These are phyloP conservation scores for Sminthurides aquaticus DNA, from an alignment of 2,888 invertebrate genomes.

Conservation along the genomic window DNA sequence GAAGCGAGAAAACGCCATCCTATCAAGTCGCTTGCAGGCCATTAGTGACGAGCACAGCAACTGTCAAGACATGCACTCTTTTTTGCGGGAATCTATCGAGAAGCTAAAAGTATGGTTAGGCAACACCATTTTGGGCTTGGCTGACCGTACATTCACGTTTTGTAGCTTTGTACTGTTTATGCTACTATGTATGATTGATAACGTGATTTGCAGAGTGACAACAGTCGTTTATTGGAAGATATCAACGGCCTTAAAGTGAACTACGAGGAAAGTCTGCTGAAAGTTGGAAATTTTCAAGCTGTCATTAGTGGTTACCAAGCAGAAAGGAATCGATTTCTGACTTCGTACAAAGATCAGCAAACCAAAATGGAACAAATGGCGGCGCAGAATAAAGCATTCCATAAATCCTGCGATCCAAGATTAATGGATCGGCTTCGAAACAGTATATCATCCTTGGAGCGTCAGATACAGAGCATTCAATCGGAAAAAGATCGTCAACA, in stretches of 20 bases:
- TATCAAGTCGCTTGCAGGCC: constrained; percentile 17
- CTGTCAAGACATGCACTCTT: constrained; percentile 23
- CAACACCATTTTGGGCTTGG: neutral
- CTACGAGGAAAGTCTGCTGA: constrained; percentile 20
- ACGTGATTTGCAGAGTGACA: constrained; percentile 19
- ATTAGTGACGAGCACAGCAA: constrained; percentile 19
- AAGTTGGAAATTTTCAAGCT: constrained; percentile 19
- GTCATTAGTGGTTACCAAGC: constrained; percentile 21
- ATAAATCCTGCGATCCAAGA: constrained; percentile 22
- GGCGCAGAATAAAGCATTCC: constrained; percentile 17
- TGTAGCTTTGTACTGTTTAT: too few relatives aligned
- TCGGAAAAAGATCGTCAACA: constrained; percentile 15
- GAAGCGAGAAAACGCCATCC: constrained; percentile 15
- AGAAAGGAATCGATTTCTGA: constrained; percentile 20
- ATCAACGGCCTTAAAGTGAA: constrained; percentile 17
- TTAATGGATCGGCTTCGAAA: constrained; percentile 16
- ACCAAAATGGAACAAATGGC: constrained; percentile 20
- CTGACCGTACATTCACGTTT: neutral
- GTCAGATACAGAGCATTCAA: constrained; percentile 12
- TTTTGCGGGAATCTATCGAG: constrained; percentile 24
- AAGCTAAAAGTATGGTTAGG: constrained; percentile 21
- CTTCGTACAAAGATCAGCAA: constrained; percentile 16
- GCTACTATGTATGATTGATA: too few relatives aligned
- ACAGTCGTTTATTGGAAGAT: constrained; percentile 18
- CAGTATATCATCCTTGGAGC: constrained; percentile 9